Evolutionary conservation across 2,113 vertebrate species (phyloP).

Genomic region (Glaucomys volans): DNA sequence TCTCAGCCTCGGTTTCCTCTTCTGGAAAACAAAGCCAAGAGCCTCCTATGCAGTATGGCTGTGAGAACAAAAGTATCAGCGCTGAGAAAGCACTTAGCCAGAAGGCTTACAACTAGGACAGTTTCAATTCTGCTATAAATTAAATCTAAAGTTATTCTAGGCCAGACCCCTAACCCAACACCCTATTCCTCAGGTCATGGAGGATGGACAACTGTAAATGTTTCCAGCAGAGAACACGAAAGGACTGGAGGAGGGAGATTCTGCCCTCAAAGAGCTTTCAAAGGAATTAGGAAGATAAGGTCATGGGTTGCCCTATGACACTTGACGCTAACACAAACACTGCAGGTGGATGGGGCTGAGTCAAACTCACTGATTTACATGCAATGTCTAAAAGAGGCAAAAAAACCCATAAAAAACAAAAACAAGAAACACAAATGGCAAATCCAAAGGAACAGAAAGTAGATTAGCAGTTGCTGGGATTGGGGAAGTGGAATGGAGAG

Average conservation of each 20-base stretch:
- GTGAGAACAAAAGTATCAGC: neutral
- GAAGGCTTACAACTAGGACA: fast-evolving
- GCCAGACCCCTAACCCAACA: neutral
- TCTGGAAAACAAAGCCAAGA: neutral
- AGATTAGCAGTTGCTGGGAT: neutral
- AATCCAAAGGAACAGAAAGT: neutral
- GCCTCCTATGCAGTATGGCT: neutral
- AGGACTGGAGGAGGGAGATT: neutral
- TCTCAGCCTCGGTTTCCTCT: neutral
- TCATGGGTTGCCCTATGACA: neutral
- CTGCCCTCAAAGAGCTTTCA: neutral
- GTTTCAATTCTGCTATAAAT: neutral
- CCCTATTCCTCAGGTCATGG: neutral
- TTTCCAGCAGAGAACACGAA: neutral
- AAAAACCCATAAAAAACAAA: no score
- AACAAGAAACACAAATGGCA: neutral
- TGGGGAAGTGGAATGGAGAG: neutral
- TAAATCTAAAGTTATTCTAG: neutral
- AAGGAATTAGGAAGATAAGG: neutral
- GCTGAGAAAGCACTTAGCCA: neutral
- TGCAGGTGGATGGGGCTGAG: neutral
- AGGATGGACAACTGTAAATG: neutral
- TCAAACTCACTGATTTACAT: neutral
- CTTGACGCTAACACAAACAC: neutral
- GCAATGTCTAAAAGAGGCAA: neutral